Percentiles rank a stretch among this genome's conserved stretches.
Conservation (phyloP, 2,797 vertebrate genomes). For the Poeciliopsis turneri region DNA sequence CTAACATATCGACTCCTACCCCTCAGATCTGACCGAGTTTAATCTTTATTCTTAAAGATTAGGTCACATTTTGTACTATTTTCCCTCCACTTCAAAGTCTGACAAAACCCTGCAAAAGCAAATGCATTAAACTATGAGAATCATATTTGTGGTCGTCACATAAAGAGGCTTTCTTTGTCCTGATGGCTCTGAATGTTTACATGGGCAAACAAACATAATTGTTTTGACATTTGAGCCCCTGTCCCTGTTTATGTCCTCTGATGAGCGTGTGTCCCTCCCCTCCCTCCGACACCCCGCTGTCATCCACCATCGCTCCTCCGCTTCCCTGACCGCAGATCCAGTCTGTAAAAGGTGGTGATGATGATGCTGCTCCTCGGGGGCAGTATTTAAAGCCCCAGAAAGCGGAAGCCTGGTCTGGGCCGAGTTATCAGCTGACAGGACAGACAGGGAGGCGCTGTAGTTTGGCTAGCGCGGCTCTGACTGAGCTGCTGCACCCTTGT, state of each 20-base stretch:
- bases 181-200: background rate
- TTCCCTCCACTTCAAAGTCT: background rate
- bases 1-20: background rate
- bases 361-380: constrained; percentile 20
- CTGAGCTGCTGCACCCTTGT: background rate
- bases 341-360: constrained; percentile 20
- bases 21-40: background rate
- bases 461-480: constrained; percentile 8
- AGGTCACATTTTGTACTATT: background rate
- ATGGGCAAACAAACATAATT: background rate
- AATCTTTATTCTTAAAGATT: background rate
- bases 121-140: background rate
- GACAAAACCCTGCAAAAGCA: background rate
- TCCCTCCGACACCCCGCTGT: constrained; percentile 31
- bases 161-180: background rate
- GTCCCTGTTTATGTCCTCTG: background rate
- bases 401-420: constrained; percentile 51
- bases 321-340: background rate
- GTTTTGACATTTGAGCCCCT: constrained; percentile 5
- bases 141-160: background rate
- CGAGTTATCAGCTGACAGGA: constrained; percentile 36
- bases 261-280: constrained; percentile 28
- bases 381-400: constrained; percentile 50
- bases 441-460: constrained; percentile 12
- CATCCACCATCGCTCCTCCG: constrained; percentile 4